Conservation (phyloP, 2,113 vertebrate species). For the Paedocypris sp. region DNA sequence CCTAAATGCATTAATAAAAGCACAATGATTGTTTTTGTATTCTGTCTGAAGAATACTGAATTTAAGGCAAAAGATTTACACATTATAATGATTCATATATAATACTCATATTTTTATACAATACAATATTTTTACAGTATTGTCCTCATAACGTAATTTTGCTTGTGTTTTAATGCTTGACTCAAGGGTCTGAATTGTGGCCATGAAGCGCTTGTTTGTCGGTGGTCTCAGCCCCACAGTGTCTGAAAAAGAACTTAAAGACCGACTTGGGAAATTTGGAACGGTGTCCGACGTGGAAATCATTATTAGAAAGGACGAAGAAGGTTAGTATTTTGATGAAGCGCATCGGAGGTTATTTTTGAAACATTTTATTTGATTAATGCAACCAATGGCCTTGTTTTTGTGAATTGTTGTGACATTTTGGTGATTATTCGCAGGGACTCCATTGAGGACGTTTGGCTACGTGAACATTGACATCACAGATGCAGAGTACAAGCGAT, state of each 20-base stretch:
- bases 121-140: too few relatives aligned
- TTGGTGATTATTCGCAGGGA: slow-evolving; percentile 65
- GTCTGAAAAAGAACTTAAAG: slow-evolving; percentile 74
- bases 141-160: neutral
- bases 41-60: too few relatives aligned
- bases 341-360: too few relatives aligned
- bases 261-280: slow-evolving; percentile 85
- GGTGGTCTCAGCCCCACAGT: slow-evolving; percentile 74
- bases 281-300: slow-evolving; percentile 74
- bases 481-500: slow-evolving; percentile 71
- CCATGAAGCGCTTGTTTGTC: slow-evolving; percentile 69
- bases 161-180: neutral
- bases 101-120: too few relatives aligned
- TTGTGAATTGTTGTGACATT: neutral
- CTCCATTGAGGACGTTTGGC: slow-evolving; percentile 76
- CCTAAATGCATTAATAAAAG: too few relatives aligned
- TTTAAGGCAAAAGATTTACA: too few relatives aligned
- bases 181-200: slow-evolving; percentile 12
- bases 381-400: neutral
- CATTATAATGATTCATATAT: too few relatives aligned
- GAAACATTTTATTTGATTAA: neutral
- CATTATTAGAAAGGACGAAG: slow-evolving; percentile 71
- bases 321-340: slow-evolving; percentile 56
- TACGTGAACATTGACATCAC: slow-evolving; percentile 75
- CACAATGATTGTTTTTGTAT: too few relatives aligned